Evolutionary conservation across 2,797 vertebrate genomes (phyloP), one percentile per base, ranked within the genome.

Genomic region (Protosalanx chinensis): DNA sequence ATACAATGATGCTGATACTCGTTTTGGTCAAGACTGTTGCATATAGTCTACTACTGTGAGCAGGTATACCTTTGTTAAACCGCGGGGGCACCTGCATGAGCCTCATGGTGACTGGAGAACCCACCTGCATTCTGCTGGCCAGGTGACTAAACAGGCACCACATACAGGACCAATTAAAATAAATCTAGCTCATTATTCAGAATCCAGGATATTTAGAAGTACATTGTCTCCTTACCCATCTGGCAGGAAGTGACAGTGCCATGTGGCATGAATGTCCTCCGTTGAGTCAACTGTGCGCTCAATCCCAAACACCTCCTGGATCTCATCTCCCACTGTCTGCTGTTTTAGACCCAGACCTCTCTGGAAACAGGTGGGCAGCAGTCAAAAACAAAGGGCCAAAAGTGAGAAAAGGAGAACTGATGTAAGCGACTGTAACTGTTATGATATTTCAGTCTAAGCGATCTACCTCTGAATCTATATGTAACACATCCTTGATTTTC

Each of bases 231-330:
- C 82, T 69, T 90, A 98, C 97, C 97, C 96, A 16, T 93, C 93
- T 1, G 89, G 68, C 23, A 98, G 91, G 79, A 96, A 93, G 88
- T 91, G 94, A 91, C 90, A 91, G 29, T 95, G 94, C 92, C 95
- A 97, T 35, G 85, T 80, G 0, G 76, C 72, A 5, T 92, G 85
- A 68, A 81, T 2, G 1, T 88, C 88, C 0, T 82, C 57, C 4
- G 53, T n/a, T 0, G 85, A 71, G 18, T 85, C 83, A 62, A 96
- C 15, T 0, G 76, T 85, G 79, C 94, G 89, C 84, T 96, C 88
- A 51, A 98, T 85, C 16, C 94, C 95, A 72, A 95, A 93, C 4
- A 93, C 94, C 56, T 95, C 90, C 0, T 80, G 64, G 6, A 85
- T 70, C 41, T 91, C 79, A 0, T 30, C 88, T 4, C 86, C 90